Evolutionary conservation across 2,888 invertebrate genomes (phyloP), one percentile per base, ranked within the genome.

Genomic region (Cephonodes hylas): DNA sequence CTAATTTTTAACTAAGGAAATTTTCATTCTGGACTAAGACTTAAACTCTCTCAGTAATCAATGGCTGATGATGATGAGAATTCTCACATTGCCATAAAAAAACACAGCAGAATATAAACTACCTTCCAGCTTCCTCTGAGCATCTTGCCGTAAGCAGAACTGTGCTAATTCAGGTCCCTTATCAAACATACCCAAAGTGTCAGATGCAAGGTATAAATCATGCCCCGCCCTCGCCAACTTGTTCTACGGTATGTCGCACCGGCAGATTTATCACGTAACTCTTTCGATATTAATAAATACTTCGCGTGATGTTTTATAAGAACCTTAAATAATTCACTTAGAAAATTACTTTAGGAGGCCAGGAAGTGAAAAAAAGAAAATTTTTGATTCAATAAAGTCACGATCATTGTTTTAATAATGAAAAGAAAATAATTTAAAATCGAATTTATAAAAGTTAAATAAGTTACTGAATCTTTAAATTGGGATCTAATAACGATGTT

Each of bases 241-340:
- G 44, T 59, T 34, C 46, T 15, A 59, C 10, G 34, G 10, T 46
- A 46, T 59, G 59, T 59, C 53, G 31, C 53, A 27, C 3, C 31
- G 18, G 27, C 31, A 31, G 18, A 53, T 53, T 53, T 53, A 53
- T 53, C 31, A 10, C 53, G 7, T n/a, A 20, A 53, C 18, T 31
- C 31, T n/a, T 23, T 15, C 53, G 18, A 31, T 53, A 53, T 53
- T 31, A 53, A 31, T 31, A 53, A 53, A 53, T 53, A 53, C 53
- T 31, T 53, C 27, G 10, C 18, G 8, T 31, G 53, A 27, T 46
- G n/a, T 25, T 31, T 31, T 18, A 53, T 8, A 18, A 53, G 0
- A 53, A 53, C 53, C 10, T 31, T 27, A 31, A 53, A 53, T 8
- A 6, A n/a, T 31, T 18, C 8, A n/a, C n/a, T n/a, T n/a, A n/a